Evolutionary conservation across 1,140 invertebrate species (phyloP), one percentile per base, ranked within the genome.

Genomic region (Mizuhopecten yessoensis): DNA sequence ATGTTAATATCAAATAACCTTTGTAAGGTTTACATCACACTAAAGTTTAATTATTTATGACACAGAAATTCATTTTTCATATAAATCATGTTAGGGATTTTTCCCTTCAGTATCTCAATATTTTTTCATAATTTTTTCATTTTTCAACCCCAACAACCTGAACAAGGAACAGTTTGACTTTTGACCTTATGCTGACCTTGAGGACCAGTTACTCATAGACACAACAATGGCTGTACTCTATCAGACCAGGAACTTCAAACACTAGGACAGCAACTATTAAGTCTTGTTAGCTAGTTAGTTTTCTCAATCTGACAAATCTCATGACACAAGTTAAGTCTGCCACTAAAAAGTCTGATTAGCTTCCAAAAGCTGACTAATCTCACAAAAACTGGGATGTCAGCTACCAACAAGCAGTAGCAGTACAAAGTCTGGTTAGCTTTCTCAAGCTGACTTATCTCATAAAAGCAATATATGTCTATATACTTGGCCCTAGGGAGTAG

Each of bases 101-200:
- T n/a, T n/a, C n/a, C n/a, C n/a, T n/a, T n/a, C n/a, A n/a, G n/a
- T n/a, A n/a, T n/a, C n/a, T n/a, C n/a, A n/a, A n/a, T n/a, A n/a
- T n/a, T n/a, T n/a, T n/a, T n/a, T n/a, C n/a, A n/a, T n/a, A n/a
- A n/a, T n/a, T n/a, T n/a, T n/a, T n/a, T n/a, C n/a, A n/a, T n/a
- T n/a, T n/a, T n/a, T n/a, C n/a, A n/a, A n/a, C n/a, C n/a, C n/a
- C n/a, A n/a, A n/a, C n/a, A n/a, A n/a, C n/a, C n/a, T n/a, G n/a
- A n/a, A n/a, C n/a, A n/a, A n/a, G n/a, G n/a, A n/a, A 75, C 57
- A 75, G n/a, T 75, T 75, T 75, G 57, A 75, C 57, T 75, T 75
- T 75, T 75, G 57, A 75, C 57, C 57, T 75, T 75, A n/a, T 75
- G n/a, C n/a, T 75, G 57, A 75, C 57, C 57, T 75, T 75, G 57